Evolutionary conservation across 2,888 invertebrate species (phyloP).

Genomic region (Drosophila prolongata): DNA sequence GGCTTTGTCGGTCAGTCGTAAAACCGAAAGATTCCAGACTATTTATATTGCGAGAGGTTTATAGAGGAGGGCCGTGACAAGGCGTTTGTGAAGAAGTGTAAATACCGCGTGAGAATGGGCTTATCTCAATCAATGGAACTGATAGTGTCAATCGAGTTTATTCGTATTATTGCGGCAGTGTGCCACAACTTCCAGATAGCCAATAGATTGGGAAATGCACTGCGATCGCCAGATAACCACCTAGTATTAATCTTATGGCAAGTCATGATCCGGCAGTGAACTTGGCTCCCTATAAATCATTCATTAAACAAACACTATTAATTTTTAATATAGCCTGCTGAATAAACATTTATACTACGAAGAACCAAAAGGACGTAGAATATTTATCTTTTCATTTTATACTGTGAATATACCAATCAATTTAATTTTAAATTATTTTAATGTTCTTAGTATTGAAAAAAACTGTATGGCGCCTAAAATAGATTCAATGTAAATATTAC

Average conservation of each 20-base stretch:
- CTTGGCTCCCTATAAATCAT: not conserved
- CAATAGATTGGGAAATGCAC: constrained; percentile 23
- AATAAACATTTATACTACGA: too few relatives aligned
- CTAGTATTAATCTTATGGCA: not conserved
- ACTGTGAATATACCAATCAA: too few relatives aligned
- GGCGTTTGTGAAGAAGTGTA: constrained; percentile 28
- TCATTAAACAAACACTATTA: not conserved
- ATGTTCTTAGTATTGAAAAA: too few relatives aligned
- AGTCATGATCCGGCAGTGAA: constrained; percentile 7
- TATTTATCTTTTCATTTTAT: too few relatives aligned
- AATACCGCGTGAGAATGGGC: constrained; percentile 34
- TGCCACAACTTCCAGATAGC: constrained; percentile 7
- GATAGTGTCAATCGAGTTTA: constrained; percentile 37
- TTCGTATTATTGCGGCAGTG: constrained; percentile 39
- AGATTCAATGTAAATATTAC: too few relatives aligned
- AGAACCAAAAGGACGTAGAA: too few relatives aligned
- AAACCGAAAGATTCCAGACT: constrained; percentile 33
- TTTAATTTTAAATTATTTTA: too few relatives aligned
- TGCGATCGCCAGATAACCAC: constrained; percentile 13
- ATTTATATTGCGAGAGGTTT: constrained; percentile 23
- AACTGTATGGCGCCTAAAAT: too few relatives aligned
- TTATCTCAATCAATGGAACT: constrained; percentile 32
- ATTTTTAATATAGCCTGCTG: too few relatives aligned
- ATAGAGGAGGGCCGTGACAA: constrained; percentile 30
- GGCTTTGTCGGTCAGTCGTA: constrained; percentile 32